Evolutionary conservation across 64 coral and sea anemone species (phyloP), one percentile per base, ranked within the genome.

Genomic region (Platygyra sinensis): DNA sequence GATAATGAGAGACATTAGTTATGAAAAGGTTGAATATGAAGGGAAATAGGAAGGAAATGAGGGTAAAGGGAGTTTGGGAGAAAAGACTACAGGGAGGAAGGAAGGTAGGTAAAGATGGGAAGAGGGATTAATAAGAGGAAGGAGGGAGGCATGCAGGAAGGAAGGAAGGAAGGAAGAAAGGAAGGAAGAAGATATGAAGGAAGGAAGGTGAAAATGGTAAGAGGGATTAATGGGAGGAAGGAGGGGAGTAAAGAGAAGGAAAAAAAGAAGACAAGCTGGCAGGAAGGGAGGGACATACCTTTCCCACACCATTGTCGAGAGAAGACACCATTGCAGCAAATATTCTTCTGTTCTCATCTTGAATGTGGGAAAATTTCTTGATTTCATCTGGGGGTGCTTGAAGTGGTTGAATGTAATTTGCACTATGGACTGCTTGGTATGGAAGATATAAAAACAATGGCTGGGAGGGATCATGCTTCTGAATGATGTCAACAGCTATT

Each of bases 351-450:
- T 91, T 71, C 33, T 52, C 59, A 59, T 96, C 76, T 27, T 81
- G 57, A 64, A 96, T 96, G 29, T 83, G 69, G n/a, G 75, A 63
- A 75, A 96, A 96, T 57, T 94, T 96, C 18, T 61, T 78, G 87
- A 96, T 67, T 72, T 87, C 39, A 12, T 90, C 72, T 15, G 91
- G 91, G 11, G 95, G 95, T 0, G 95, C 95, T 87, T 96, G 91
- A 31, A 96, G 77, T 10, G 95, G 95, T 82, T 96, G 95, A 24
- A 96, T 90, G 36, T 82, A 90, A 76, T 96, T 96, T 25, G 91
- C 95, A 59, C 95, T 96, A 60, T 96, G 95, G 2, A 96, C 95
- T 1, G 95, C 91, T 96, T 96, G 95, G 77, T 76, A 96, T 14
- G 95, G 91, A 46, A 96, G 88, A 67, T 96, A 96, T 33, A 96